Base-by-base conservation (phyloP, 2,797 vertebrate genomes). In the Eulemur mongoz region DNA sequence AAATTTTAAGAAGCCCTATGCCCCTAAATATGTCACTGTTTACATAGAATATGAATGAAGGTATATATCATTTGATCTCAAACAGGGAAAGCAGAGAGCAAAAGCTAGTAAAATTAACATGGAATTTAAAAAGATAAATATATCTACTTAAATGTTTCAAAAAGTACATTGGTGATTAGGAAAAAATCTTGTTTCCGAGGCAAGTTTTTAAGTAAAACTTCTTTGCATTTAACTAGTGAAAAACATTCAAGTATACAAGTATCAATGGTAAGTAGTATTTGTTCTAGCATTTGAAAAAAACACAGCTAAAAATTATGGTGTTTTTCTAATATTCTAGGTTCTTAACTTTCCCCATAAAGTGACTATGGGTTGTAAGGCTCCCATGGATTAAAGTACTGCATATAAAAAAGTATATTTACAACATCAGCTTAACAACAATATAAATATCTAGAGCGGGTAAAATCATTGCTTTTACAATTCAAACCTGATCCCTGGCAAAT, bases 91-190 rank as follows among this genome's bases (percentile, higher is more conserved):
- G 11, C 23, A 75, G 35, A 89, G 25, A 50, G 2, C 54, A 84
- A 91, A 86, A 88, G 43, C 87, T 75, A 88, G 61, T 69, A 32
- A 82, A 70, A 30, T 38, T 61, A 92, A 69, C n/a, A 67, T 9
- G 40, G 13, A 83, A 40, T n/a, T 75, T 89, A 32, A 80, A 85
- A 57, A 65, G 35, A 67, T 45, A 84, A 72, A 35, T 48, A 3
- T 70, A 92, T 57, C 27, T 65, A 89, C 45, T 79, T 57, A 88
- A 72, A 72, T 76, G 20, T 92, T 85, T 94, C 67, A 52, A 80
- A 79, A 72, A 89, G 35, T 63, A 89, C 9, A 67, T 0, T 22
- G 43, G 27, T 75, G n/a, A 87, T 75, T 35, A 87, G n/a, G 43
- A 92, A 85, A 94, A 81, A 57, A n/a, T n/a, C 25, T 17, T 75